Evolutionary conservation across 2,113 vertebrate species (phyloP).

Genomic region (Climacteris rufus): DNA sequence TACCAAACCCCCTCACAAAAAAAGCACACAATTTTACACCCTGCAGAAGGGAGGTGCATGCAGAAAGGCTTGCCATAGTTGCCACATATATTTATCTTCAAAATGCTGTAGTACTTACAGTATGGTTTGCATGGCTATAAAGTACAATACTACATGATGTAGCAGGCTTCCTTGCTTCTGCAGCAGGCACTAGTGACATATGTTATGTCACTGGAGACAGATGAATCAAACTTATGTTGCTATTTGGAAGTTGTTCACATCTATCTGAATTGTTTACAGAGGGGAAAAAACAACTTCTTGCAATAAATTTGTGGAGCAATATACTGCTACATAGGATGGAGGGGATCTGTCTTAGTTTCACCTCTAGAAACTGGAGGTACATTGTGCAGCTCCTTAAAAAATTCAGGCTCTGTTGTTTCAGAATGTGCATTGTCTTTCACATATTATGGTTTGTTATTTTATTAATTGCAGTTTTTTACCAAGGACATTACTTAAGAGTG

Average conservation of each 20-base stretch:
- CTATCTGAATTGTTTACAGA: slow-evolving; percentile 49
- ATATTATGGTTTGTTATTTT: slow-evolving; percentile 31
- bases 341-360: not conserved
- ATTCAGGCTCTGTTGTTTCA: not conserved
- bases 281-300: not conserved
- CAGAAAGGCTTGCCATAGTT: not conserved
- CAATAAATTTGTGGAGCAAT: slow-evolving; percentile 45
- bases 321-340: not conserved
- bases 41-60: not conserved
- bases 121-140: not conserved
- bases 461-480: slow-evolving; percentile 30
- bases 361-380: not conserved
- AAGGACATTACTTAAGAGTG: not conserved
- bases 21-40: not conserved
- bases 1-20: not conserved
- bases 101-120: not conserved
- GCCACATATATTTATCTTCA: not conserved
- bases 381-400: not conserved
- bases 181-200: slow-evolving; percentile 31
- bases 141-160: not conserved
- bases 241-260: slow-evolving; percentile 58
- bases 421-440: not conserved
- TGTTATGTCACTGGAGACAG: slow-evolving; percentile 54
- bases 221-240: slow-evolving; percentile 54
- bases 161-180: not conserved